These are phyloP conservation scores for Beaufortia kweichowensis DNA, from an alignment of 2,113 vertebrate species.

Conservation along the genomic window DNA sequence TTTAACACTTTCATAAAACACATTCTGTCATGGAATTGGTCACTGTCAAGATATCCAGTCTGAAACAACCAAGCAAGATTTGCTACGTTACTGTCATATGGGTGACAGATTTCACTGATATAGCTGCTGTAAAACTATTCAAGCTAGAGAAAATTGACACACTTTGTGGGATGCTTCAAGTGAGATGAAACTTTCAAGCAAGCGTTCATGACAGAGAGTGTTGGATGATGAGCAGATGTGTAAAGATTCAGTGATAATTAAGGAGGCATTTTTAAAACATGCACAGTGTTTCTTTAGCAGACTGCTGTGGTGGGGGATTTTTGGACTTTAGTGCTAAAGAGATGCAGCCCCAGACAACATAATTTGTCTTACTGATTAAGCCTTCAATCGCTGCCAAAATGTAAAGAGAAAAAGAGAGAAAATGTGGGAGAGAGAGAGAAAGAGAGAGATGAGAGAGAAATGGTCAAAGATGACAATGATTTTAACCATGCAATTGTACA, in stretches of 20 bases:
- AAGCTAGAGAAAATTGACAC: neutral
- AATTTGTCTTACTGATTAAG: constrained; percentile 80
- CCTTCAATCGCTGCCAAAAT: constrained; percentile 80
- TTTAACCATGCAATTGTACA: constrained; percentile 39
- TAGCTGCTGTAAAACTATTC: constrained; percentile 19
- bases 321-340: constrained; percentile 35
- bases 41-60: neutral
- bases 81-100: neutral
- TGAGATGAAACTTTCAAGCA: constrained; percentile 15
- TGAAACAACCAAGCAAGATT: neutral
- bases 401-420: constrained; percentile 65
- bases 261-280: constrained; percentile 43
- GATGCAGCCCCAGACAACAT: constrained; percentile 41
- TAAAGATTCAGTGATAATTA: constrained; percentile 35
- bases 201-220: constrained; percentile 55
- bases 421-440: constrained; percentile 64
- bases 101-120: neutral
- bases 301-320: constrained; percentile 2
- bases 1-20: constrained; percentile 15
- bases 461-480: constrained; percentile 71
- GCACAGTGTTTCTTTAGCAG: constrained; percentile 36
- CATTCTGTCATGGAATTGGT: constrained; percentile 36
- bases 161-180: neutral
- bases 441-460: constrained; percentile 72
- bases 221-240: constrained; percentile 45